phyloP scores from a whole-genome alignment of 2,888 invertebrate genomes.

The Pycnomerus fuliginosus region DNA sequence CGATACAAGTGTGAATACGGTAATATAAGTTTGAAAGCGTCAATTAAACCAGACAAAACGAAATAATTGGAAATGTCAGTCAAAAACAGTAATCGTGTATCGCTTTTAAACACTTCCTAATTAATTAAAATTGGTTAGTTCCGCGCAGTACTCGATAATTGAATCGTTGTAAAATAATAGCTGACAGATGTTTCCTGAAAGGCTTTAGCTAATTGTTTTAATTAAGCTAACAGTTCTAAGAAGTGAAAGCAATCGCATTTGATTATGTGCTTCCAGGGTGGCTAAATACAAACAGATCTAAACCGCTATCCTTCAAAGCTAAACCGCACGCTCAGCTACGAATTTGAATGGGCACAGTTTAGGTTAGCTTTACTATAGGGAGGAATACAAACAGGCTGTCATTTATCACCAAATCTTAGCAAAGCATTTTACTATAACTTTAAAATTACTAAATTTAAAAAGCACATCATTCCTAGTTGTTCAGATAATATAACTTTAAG shows the following conservation, averaged over 20 bases:
- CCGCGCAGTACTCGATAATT: background rate
- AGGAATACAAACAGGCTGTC: slow-evolving; percentile 18
- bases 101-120: slow-evolving; percentile 9
- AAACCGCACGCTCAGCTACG: slow-evolving; percentile 17
- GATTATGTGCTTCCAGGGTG: slow-evolving; percentile 14
- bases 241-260: slow-evolving; percentile 13
- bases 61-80: slow-evolving; percentile 19
- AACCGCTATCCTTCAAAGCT: slow-evolving; percentile 17
- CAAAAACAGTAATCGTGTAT: slow-evolving; percentile 14
- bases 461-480: too few relatives aligned
- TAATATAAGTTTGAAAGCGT: slow-evolving; percentile 11
- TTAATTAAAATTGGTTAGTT: slow-evolving; percentile 4
- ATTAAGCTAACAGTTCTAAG: slow-evolving; percentile 8
- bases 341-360: slow-evolving; percentile 20
- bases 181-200: background rate
- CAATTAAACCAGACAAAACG: slow-evolving; percentile 19
- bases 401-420: slow-evolving; percentile 14
- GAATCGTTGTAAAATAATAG: background rate
- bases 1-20: background rate
- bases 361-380: slow-evolving; percentile 12
- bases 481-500: too few relatives aligned
- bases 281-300: slow-evolving; percentile 20
- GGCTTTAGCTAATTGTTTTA: slow-evolving; percentile 4
- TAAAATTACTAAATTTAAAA: too few relatives aligned
- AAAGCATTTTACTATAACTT: slow-evolving; percentile 18